phyloP scores from a whole-genome alignment of 2,888 invertebrate species.

The Cryptus armator region DNA sequence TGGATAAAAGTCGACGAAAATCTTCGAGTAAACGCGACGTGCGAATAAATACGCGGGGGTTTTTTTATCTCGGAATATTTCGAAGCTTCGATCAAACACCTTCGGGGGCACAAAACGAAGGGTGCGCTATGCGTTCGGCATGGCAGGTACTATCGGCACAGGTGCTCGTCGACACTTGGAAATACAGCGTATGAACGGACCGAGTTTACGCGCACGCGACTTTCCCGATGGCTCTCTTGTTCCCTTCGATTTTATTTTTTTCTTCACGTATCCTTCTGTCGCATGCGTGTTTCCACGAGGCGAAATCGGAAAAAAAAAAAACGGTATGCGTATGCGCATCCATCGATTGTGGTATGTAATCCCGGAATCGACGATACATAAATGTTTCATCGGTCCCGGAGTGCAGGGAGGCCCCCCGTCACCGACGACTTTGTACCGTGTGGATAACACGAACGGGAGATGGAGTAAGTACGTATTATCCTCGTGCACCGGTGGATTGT shows the following conservation, averaged over 20 bases:
- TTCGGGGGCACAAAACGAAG: slow-evolving; percentile 30
- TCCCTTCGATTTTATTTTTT: slow-evolving; percentile 33
- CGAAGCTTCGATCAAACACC: slow-evolving; percentile 43
- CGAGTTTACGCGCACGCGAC: slow-evolving; percentile 8
- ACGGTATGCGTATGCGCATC: slow-evolving; percentile 10
- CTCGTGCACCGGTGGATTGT: slow-evolving; percentile 57
- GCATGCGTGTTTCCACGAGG: slow-evolving; percentile 9
- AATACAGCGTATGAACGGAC: slow-evolving; percentile 30
- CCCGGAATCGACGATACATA: slow-evolving; percentile 72
- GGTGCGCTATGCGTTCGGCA: slow-evolving; percentile 15
- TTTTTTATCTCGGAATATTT: not conserved
- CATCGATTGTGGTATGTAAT: slow-evolving; percentile 64
- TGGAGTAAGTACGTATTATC: slow-evolving; percentile 68
- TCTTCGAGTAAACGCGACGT: not conserved
- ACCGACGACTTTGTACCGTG: slow-evolving; percentile 66
- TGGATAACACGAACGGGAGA: slow-evolving; percentile 23
- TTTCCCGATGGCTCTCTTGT: slow-evolving; percentile 44
- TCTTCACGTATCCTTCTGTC: slow-evolving; percentile 6
- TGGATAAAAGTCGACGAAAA: slow-evolving; percentile 14
- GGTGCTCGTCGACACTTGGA: slow-evolving; percentile 54
- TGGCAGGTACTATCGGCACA: slow-evolving; percentile 38
- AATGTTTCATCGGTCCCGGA: slow-evolving; percentile 78
- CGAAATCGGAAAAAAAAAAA: slow-evolving; percentile 44
- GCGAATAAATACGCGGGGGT: not conserved
- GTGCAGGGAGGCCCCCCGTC: slow-evolving; percentile 73